phyloP scores from a whole-genome alignment of 1,140 invertebrate genomes.

The Phocides pigmalion region DNA sequence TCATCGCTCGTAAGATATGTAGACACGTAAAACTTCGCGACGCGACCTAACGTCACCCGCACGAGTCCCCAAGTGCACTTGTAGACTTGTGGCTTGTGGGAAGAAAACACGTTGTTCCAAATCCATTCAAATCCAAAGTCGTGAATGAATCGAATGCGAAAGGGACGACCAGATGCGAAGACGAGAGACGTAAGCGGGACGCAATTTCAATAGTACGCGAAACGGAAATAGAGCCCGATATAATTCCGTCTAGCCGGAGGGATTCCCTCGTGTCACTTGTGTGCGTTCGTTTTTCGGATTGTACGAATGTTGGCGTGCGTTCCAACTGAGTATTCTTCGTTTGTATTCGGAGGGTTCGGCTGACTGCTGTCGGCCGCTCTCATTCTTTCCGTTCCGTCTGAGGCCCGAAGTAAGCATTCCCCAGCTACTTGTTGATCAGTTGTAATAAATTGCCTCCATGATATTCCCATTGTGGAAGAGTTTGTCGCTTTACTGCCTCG shows the following conservation, averaged over 20 bases:
- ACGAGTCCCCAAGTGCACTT: slow-evolving; percentile 43
- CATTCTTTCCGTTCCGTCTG: slow-evolving; percentile 71
- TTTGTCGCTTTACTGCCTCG: slow-evolving; percentile 80
- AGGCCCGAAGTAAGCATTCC: slow-evolving; percentile 50
- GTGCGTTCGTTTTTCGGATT: slow-evolving; percentile 78
- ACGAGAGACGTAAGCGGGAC: slow-evolving; percentile 55
- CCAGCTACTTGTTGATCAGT: slow-evolving; percentile 82
- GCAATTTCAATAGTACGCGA: slow-evolving; percentile 80
- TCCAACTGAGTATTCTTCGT: slow-evolving; percentile 47
- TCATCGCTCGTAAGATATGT: not conserved
- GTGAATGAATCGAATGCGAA: slow-evolving; percentile 81
- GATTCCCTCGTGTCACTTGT: slow-evolving; percentile 82
- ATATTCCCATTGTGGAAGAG: slow-evolving; percentile 81
- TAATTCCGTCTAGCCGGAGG: slow-evolving; percentile 82
- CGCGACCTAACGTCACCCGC: slow-evolving; percentile 46
- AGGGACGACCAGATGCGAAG: slow-evolving; percentile 55
- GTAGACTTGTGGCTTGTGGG: slow-evolving; percentile 43
- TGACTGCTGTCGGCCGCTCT: slow-evolving; percentile 44
- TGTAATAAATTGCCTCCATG: slow-evolving; percentile 81
- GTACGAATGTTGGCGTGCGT: slow-evolving; percentile 71
- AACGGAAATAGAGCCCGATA: slow-evolving; percentile 81
- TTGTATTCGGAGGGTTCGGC: slow-evolving; percentile 50
- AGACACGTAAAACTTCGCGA: slow-evolving; percentile 8
- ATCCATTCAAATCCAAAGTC: slow-evolving; percentile 78
- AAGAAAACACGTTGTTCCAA: slow-evolving; percentile 58